Base-by-base conservation (phyloP, 2,888 invertebrate genomes). In the Chelonus formosanus region DNA sequence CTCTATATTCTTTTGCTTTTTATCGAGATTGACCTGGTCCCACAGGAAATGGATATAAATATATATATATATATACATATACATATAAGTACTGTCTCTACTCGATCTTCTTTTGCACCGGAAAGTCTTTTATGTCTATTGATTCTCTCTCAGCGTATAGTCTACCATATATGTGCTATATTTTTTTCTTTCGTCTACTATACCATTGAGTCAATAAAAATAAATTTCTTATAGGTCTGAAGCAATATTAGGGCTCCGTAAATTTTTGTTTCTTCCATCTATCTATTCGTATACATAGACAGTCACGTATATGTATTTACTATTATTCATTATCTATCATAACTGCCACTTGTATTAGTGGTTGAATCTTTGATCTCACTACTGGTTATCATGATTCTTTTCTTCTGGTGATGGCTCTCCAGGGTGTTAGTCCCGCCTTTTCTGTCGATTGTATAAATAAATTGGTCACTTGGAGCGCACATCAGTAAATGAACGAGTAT, bases 21-120 rank as follows among this genome's bases (percentile, higher is more conserved):
- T 77, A 80, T 77, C 76, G 74, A 76, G 77, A 79, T 79, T 79
- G 78, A 70, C 75, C 74, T 71, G 65, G 73, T 78, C 80, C 78
- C 80, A 63, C 72, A 74, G 80, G 80, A 80, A 79, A 78, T 75
- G 72, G 70, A 68, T 59, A 67, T 64, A 52, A 52, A 58, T 53
- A 34, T 47, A 63, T 10, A 54, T 5, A 54, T n/a, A 36, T 4
- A 36, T 2, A 36, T 4, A 54, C 20, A 54, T n/a, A 54, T 10
- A 36, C 36, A 54, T 36, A 54, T n/a, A 36, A 4, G 35, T 20
- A 20, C 20, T 20, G 20, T 20, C 20, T 20, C 20, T 20, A 20
- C 20, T 20, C 20, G 20, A 20, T 20, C 20, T 20, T 20, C 20
- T 20, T 20, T 20, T 20, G 20, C 20, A 20, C 20, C 20, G 20